Base-by-base conservation (phyloP, 2,797 vertebrate genomes). In the Phataginus tetradactyla region DNA sequence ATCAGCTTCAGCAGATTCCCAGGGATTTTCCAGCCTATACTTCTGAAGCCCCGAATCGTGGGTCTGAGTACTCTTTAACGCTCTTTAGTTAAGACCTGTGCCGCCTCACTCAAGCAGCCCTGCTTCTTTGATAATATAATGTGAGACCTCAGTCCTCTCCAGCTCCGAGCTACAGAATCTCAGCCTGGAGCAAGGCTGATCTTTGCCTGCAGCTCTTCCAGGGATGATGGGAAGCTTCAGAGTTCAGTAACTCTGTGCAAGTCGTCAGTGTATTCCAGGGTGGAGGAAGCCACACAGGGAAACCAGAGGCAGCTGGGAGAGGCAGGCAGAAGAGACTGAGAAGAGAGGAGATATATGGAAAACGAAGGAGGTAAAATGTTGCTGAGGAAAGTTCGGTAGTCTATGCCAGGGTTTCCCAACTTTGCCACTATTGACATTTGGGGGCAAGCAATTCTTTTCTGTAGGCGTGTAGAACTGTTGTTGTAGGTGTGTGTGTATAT, bases 21-120 rank as follows among this genome's bases (percentile, higher is more conserved):
- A 91, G 95, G 18, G 94, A 78, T 81, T 80, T 94, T 81, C 86
- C 75, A 80, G n/a, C 3, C 51, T 57, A 0, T n/a, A 14, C 45
- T 93, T 91, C 6, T 18, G 3, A 68, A 74, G 17, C 10, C 37
- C 69, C 20, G 27, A 34, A 20, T 64, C 45, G 32, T 87, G 63
- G 27, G 13, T 66, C 49, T 55, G 34, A 83, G n/a, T 34, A 6
- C 25, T 90, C 53, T 90, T 42, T 81, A 75, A 42, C n/a, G 20
- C 27, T 71, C 20, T 68, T 69, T 34, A 90, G 32, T 79, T 64
- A 61, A 53, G 72, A 55, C 29, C 57, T 51, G 7, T 4, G 37
- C 11, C 63, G 42, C 5, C 20, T 64, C 49, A 34, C 34, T 72
- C 59, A 12, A 55, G 29, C 3, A 51, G 14, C 51, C 59, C n/a